Evolutionary conservation across 2,888 invertebrate species (phyloP).

Genomic region (Polydrusus tereticollis): DNA sequence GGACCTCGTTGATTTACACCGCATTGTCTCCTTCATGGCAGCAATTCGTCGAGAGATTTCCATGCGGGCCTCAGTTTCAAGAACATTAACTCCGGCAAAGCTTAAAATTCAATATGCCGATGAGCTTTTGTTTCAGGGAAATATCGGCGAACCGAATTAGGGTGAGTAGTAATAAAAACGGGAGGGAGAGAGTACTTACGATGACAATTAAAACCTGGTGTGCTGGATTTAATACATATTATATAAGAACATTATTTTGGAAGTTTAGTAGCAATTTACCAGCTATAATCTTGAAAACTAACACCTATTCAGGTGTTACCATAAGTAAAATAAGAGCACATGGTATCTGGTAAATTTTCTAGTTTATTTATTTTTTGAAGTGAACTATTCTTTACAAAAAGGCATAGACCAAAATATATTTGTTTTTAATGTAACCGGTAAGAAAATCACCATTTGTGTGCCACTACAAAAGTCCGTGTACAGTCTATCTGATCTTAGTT

Average conservation of each 20-base stretch:
- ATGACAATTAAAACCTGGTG: slow-evolving; percentile 8
- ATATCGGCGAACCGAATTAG: slow-evolving; percentile 11
- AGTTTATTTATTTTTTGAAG: too few species aligned
- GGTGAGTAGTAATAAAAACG: slow-evolving; percentile 10
- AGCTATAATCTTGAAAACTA: too few species aligned
- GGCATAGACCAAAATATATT: too few species aligned
- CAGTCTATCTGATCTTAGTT: too few species aligned
- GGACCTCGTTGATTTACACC: neutral
- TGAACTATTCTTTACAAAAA: too few species aligned
- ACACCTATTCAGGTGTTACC: too few species aligned
- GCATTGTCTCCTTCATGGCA: slow-evolving; percentile 8
- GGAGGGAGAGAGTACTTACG: neutral
- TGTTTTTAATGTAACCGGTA: too few species aligned
- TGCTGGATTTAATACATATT: neutral
- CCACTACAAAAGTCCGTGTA: too few species aligned
- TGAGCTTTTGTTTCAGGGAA: neutral
- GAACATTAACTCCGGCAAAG: slow-evolving; percentile 13
- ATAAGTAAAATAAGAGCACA: too few species aligned
- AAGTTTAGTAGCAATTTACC: too few species aligned
- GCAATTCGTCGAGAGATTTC: slow-evolving; percentile 11
- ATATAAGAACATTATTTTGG: neutral
- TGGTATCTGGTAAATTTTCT: too few species aligned
- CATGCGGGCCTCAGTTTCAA: slow-evolving; percentile 9
- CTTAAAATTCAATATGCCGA: slow-evolving; percentile 19
- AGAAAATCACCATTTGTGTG: too few species aligned